Conservation (phyloP, 2,113 vertebrate genomes). For the Silurus glanis region DNA sequence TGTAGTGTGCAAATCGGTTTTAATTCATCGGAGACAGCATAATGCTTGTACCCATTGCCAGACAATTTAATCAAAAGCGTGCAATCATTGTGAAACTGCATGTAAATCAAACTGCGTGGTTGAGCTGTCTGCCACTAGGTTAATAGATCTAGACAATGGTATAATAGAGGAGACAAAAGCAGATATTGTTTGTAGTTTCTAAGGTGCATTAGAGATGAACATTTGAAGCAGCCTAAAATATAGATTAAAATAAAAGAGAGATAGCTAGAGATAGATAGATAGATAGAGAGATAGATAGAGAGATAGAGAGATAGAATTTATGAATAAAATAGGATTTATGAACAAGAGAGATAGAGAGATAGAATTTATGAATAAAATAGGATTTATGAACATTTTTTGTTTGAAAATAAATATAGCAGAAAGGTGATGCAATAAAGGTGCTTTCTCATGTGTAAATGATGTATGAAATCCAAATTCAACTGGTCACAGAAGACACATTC, state of each 20-base stretch:
- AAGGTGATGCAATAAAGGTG: not conserved
- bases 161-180: not conserved
- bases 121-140: not conserved
- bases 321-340: not conserved
- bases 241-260: no score
- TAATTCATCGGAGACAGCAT: not conserved
- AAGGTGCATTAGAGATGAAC: no score
- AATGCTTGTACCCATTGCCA: not conserved
- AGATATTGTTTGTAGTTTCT: not conserved
- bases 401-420: not conserved
- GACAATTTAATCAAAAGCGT: not conserved
- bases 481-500: not conserved
- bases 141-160: not conserved
- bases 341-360: no score
- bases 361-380: no score
- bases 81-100: not conserved
- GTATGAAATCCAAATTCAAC: not conserved
- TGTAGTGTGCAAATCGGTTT: not conserved
- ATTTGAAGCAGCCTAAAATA: no score
- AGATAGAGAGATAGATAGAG: no score
- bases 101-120: not conserved
- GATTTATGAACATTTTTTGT: not conserved
- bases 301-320: no score
- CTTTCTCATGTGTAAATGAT: not conserved
- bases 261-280: no score